Percentiles rank a stretch among this genome's conserved stretches.
Evolutionary conservation across 2,797 vertebrate species (phyloP).

Genomic region (Anniella stebbinsi): DNA sequence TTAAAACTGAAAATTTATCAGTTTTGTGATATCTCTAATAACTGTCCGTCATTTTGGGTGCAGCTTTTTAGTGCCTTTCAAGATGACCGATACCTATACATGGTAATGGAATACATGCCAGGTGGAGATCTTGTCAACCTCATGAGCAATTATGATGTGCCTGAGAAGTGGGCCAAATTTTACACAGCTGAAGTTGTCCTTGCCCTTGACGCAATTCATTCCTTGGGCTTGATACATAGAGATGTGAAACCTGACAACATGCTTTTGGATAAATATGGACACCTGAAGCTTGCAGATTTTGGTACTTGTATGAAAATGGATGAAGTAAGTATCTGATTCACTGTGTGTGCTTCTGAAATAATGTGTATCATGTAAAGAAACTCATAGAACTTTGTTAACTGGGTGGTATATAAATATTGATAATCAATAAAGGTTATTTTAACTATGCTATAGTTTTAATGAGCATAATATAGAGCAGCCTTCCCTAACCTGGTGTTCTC

Average conservation of each 20-base stretch:
- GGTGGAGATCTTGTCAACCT: conserved; percentile 99
- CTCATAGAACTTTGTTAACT: not conserved
- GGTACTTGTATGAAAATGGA: conserved; percentile 99
- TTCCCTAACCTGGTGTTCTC: too few species aligned
- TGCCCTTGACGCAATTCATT: conserved; percentile 97
- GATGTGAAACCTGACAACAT: conserved; percentile 99
- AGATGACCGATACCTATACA: conserved; percentile 96
- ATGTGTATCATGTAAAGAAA: conserved; percentile 13
- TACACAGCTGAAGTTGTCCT: conserved; percentile 98
- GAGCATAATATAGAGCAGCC: not conserved
- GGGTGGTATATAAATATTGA: not conserved
- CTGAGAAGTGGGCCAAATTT: conserved; percentile 99
- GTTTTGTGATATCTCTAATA: conserved; percentile 27
- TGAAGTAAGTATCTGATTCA: conserved; percentile 84
- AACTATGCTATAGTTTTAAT: not conserved
- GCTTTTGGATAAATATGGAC: conserved; percentile 94
- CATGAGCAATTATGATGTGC: conserved; percentile 98
- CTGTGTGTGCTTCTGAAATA: conserved; percentile 15
- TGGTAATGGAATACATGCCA: conserved; percentile 99
- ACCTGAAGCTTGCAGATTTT: conserved; percentile 98
- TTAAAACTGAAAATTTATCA: not conserved
- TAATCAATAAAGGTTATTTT: conserved; percentile 26
- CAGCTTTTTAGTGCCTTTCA: conserved; percentile 99
- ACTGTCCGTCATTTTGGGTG: conserved; percentile 42
- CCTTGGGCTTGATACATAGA: conserved; percentile 98